Percentiles rank a stretch among this genome's conserved stretches.
These are phyloP conservation scores for Nemoura dubitans DNA, from an alignment of 2,888 invertebrate genomes.

Conservation along the genomic window DNA sequence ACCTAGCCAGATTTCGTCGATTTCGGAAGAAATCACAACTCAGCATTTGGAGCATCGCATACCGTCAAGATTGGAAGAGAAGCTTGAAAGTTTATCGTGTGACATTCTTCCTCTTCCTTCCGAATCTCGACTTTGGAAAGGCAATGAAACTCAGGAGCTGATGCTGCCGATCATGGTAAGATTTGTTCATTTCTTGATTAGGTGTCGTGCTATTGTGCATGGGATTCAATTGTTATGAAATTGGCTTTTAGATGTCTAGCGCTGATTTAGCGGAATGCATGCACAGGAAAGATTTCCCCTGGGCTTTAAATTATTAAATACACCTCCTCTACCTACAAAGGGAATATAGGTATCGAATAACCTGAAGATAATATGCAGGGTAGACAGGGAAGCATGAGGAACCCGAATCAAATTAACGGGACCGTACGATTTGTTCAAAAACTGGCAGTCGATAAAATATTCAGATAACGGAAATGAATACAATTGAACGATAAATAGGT, in stretches of 20 bases:
- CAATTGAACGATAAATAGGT: too few relatives aligned
- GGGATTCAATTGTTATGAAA: neutral
- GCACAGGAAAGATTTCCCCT: too few relatives aligned
- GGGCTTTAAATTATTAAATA: too few relatives aligned
- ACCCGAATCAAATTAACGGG: too few relatives aligned
- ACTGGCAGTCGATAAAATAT: too few relatives aligned
- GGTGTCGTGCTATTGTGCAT: neutral
- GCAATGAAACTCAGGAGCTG: slow-evolving; percentile 76
- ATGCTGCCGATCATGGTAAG: slow-evolving; percentile 73
- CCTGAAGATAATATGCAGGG: too few relatives aligned
- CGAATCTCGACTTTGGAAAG: slow-evolving; percentile 74
- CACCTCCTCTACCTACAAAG: too few relatives aligned
- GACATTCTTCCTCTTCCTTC: slow-evolving; percentile 72
- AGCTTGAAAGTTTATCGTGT: slow-evolving; percentile 71
- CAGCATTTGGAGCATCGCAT: slow-evolving; percentile 41
- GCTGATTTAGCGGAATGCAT: too few relatives aligned
- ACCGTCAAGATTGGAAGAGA: slow-evolving; percentile 69
- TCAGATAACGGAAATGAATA: too few relatives aligned
- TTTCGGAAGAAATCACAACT: neutral
- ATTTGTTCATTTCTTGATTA: slow-evolving; percentile 48
- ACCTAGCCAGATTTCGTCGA: neutral
- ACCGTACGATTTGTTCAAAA: too few relatives aligned
- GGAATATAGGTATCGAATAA: too few relatives aligned
- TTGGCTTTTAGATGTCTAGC: neutral
- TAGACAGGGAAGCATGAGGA: too few relatives aligned